Evolutionary conservation across 2,888 invertebrate genomes (phyloP).

Genomic region (Synergus umbraculus): DNA sequence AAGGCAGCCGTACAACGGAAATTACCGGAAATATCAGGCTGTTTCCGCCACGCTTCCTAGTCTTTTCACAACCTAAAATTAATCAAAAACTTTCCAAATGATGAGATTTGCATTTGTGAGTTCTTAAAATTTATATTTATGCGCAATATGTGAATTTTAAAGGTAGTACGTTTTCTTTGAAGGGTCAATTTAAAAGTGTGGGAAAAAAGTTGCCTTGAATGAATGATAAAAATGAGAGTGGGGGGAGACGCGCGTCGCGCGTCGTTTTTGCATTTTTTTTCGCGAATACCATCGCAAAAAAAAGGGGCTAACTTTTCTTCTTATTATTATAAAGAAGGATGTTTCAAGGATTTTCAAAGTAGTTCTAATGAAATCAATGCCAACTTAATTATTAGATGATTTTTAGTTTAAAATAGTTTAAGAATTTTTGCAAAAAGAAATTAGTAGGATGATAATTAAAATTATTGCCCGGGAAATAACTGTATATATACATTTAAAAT

Average conservation of each 20-base stretch:
- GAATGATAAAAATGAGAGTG: background rate
- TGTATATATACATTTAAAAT: background rate
- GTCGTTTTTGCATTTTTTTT: conserved; percentile 28
- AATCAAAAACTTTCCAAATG: background rate
- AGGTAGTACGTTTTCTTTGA: background rate
- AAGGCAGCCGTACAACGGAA: background rate
- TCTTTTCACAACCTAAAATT: conserved; percentile 34
- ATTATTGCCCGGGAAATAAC: background rate
- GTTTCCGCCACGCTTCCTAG: conserved; percentile 34
- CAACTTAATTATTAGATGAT: too few relatives aligned
- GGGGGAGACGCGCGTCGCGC: conserved; percentile 23
- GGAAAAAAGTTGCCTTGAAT: background rate
- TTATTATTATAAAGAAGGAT: background rate
- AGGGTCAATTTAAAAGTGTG: background rate
- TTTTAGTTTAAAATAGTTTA: background rate
- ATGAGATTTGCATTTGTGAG: background rate
- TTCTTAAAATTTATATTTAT: background rate
- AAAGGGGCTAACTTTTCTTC: background rate
- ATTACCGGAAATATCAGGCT: conserved; percentile 35
- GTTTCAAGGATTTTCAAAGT: background rate
- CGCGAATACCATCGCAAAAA: background rate
- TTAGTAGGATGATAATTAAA: background rate
- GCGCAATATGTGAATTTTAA: background rate
- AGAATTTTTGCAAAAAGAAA: background rate
- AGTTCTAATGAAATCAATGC: too few relatives aligned